These are phyloP conservation scores for Hirtodrosophila histrioides DNA, from an alignment of 2,888 invertebrate genomes.

Conservation along the genomic window DNA sequence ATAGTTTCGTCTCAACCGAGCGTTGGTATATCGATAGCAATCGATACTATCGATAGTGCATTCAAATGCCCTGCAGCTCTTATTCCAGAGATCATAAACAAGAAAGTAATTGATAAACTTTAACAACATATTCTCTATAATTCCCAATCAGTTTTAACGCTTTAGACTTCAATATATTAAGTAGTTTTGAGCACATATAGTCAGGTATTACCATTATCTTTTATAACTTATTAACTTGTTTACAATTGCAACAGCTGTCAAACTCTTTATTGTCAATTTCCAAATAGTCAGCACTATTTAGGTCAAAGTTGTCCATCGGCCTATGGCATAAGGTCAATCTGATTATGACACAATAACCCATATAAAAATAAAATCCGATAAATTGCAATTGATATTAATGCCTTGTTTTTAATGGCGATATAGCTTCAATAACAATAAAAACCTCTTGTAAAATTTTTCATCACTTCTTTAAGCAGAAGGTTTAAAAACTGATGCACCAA, in stretches of 20 bases:
- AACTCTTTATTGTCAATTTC: constrained; percentile 23
- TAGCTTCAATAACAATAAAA: constrained; percentile 16
- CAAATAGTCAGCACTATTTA: constrained; percentile 32
- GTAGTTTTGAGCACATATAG: neutral
- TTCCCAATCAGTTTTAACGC: neutral
- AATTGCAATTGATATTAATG: constrained; percentile 42
- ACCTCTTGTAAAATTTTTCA: constrained; percentile 35
- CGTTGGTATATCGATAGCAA: no score
- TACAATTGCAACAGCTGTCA: constrained; percentile 10
- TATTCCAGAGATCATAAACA: no score
- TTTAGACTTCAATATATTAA: neutral
- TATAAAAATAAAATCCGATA: constrained; percentile 42
- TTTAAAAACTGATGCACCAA: constrained; percentile 53
- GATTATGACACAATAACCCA: constrained; percentile 32
- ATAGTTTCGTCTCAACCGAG: no score
- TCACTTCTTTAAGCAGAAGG: constrained; percentile 23
- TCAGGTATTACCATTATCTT: neutral
- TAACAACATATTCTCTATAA: neutral
- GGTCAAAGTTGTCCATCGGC: constrained; percentile 29
- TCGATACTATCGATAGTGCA: no score
- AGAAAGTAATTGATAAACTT: no score
- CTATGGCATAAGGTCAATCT: constrained; percentile 38
- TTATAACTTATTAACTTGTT: constrained; percentile 8
- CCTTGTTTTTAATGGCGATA: constrained; percentile 35
- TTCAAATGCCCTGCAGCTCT: no score